phyloP scores from a whole-genome alignment of 2,797 vertebrate genomes.

The Falco novaeseelandiae region DNA sequence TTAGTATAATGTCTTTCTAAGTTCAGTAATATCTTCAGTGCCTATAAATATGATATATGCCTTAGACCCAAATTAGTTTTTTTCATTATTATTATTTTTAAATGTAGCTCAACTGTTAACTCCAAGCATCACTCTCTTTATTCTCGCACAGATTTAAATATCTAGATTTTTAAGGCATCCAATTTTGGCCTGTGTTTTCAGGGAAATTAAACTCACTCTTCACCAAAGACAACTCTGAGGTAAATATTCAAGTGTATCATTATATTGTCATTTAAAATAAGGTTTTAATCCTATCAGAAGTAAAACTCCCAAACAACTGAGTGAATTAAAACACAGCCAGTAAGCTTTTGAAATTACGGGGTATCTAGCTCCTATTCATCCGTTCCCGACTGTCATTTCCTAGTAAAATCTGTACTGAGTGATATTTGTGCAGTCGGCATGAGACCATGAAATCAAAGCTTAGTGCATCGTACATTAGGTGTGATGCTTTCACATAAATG shows the following conservation, averaged over 20 bases:
- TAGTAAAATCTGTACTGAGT: slow-evolving; percentile 2
- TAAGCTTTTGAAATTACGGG: slow-evolving; percentile 17
- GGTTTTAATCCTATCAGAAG: slow-evolving; percentile 1
- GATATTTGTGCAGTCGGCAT: slow-evolving; percentile 55
- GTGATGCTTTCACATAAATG: slow-evolving; percentile 35
- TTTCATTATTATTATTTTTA: not conserved
- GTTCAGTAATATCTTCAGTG: not conserved
- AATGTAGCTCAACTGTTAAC: not conserved
- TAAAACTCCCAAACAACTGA: slow-evolving; percentile 6
- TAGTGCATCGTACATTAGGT: not conserved
- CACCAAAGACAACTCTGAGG: not conserved
- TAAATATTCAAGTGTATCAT: not conserved
- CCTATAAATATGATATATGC: not conserved
- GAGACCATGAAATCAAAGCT: slow-evolving; percentile 66
- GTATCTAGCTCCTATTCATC: not conserved
- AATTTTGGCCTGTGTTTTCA: not conserved
- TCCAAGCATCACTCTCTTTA: not conserved
- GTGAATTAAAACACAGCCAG: not conserved
- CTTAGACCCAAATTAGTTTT: not conserved
- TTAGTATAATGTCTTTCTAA: not conserved
- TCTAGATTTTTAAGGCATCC: not conserved
- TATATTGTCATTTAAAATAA: not conserved
- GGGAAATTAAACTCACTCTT: not conserved
- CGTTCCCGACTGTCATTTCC: slow-evolving; percentile 13
- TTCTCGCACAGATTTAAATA: not conserved